Conservation (phyloP, 2,113 vertebrate genomes). For the Octodon degus region DNA sequence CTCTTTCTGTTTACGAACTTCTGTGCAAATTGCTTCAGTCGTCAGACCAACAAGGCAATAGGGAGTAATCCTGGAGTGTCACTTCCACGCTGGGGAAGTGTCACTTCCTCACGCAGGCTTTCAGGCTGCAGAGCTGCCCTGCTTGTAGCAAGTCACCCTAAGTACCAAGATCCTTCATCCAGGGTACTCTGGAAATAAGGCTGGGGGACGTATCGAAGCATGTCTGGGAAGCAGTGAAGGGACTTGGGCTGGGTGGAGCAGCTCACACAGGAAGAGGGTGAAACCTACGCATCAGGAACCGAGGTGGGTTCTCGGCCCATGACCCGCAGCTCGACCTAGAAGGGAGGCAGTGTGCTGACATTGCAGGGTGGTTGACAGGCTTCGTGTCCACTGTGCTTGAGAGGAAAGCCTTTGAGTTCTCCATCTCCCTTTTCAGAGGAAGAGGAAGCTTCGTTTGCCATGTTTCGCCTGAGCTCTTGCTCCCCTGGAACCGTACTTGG, state of each 20-base stretch:
- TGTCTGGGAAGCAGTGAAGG: background rate
- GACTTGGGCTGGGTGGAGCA: background rate
- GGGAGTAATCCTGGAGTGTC: background rate
- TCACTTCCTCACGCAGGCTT: background rate
- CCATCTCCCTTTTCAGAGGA: background rate
- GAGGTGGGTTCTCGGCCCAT: fast-evolving
- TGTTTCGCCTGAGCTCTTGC: background rate
- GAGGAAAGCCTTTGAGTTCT: background rate
- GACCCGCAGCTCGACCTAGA: background rate
- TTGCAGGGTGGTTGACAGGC: no score
- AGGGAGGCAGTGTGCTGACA: background rate
- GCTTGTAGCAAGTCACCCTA: background rate
- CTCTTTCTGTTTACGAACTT: background rate
- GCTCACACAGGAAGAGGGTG: background rate
- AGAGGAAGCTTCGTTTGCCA: background rate
- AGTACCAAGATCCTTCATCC: background rate
- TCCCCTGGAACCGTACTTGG: background rate
- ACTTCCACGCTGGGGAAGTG: background rate
- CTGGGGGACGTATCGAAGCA: background rate
- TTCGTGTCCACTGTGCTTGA: background rate
- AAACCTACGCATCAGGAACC: background rate
- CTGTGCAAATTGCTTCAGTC: background rate
- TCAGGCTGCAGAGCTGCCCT: background rate
- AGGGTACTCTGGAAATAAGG: background rate
- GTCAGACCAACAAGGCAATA: background rate